Base-by-base conservation (phyloP, 2,888 invertebrate species). In the Drosophila diplacantha region DNA sequence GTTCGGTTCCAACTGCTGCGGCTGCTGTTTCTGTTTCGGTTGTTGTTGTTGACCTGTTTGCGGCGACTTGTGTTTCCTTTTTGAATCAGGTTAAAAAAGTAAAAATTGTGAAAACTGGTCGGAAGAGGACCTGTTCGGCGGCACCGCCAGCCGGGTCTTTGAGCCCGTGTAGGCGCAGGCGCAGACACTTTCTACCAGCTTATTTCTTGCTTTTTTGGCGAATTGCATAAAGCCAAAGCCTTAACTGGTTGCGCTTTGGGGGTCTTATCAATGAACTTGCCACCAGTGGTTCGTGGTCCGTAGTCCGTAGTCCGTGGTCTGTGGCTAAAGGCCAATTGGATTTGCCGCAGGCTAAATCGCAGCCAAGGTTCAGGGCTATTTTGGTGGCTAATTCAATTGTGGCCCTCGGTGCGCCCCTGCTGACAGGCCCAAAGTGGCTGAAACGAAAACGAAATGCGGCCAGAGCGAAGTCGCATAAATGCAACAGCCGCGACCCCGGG, bases 401-500 rank as follows among this genome's bases (percentile, higher is more conserved):
- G 52, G 56, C 31, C 61, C 47, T 47, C 31, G 26, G 31, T n/a
- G 37, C 14, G 39, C 22, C 39, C 43, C 43, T 64, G 65, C 59
- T 69, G 78, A 69, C 56, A 57, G 53, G 53, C 68, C 41, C 39
- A 49, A 57, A 61, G 70, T 56, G 70, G 49, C 57, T 60, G 60
- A 74, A 66, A 64, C 64, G 59, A 58, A 50, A 66, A 56, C 53
- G 60, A 78, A 78, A 70, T 62, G 75, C 79, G 83, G 82, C 76
- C 80, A 80, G 38, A 58, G 62, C 66, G 80, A 80, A 80, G 80
- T 80, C 80, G 71, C 84, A 80, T 61, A 80, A 80, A 79, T 80
- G 80, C 80, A 65, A 67, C 47, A 29, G 26, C 32, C 26, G 43
- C 35, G 18, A 51, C 51, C 35, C 32, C 32, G 41, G 29, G 31